Evolutionary conservation across 2,888 invertebrate genomes (phyloP).

Genomic region (Cybosia mesomella): DNA sequence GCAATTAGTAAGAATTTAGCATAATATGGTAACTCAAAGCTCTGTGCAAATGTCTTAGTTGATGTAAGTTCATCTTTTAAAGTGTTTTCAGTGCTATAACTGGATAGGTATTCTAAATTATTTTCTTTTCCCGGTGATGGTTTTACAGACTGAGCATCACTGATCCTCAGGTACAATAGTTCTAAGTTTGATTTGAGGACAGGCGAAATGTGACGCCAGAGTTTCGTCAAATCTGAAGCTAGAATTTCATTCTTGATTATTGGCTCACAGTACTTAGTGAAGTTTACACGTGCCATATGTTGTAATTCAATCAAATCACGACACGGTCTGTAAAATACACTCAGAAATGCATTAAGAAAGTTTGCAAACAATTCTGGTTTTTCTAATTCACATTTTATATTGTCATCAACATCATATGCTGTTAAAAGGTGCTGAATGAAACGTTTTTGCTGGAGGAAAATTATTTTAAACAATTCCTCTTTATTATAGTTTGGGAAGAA

Average conservation of each 20-base stretch:
- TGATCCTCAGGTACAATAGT: slow-evolving; percentile 91
- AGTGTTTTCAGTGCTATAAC: slow-evolving; percentile 69
- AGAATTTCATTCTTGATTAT: slow-evolving; percentile 89
- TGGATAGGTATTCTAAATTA: slow-evolving; percentile 44
- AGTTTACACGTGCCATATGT: slow-evolving; percentile 92
- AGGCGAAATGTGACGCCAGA: slow-evolving; percentile 94
- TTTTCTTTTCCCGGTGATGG: slow-evolving; percentile 76
- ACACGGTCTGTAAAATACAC: slow-evolving; percentile 94
- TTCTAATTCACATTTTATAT: slow-evolving; percentile 67
- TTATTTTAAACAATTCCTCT: slow-evolving; percentile 87
- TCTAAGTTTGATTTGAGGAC: slow-evolving; percentile 91
- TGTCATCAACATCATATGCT: slow-evolving; percentile 62
- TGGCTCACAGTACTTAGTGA: slow-evolving; percentile 93
- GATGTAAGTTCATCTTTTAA: slow-evolving; percentile 80
- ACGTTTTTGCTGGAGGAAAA: slow-evolving; percentile 72
- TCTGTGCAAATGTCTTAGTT: slow-evolving; percentile 87
- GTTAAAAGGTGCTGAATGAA: slow-evolving; percentile 69
- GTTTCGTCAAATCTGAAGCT: slow-evolving; percentile 88
- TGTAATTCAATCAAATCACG: slow-evolving; percentile 94
- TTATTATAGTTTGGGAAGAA: slow-evolving; percentile 94
- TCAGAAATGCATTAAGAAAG: slow-evolving; percentile 93
- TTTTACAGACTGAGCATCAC: slow-evolving; percentile 60
- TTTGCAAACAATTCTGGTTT: slow-evolving; percentile 90
- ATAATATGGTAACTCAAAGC: slow-evolving; percentile 94
- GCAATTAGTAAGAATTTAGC: slow-evolving; percentile 96